Conservation (phyloP, 2,888 invertebrate genomes). For the Dryocosmus kuriphilus region DNA sequence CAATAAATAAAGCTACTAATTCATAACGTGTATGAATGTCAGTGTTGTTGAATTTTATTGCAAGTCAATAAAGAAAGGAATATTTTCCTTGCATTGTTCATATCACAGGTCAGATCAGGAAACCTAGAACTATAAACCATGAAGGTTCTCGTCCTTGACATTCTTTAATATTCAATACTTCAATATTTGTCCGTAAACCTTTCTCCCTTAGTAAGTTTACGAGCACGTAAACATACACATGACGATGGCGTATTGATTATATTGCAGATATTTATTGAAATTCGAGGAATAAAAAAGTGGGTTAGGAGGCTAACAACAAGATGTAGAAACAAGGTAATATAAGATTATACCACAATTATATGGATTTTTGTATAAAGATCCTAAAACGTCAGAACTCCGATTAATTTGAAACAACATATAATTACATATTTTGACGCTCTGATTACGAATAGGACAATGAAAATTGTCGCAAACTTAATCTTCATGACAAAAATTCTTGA, state of each 20-base stretch:
- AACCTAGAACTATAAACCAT: not conserved
- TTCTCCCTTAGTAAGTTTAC: slow-evolving; percentile 14
- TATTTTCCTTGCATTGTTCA: not conserved
- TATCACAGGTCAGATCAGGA: slow-evolving; percentile 6
- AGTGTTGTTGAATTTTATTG: not conserved
- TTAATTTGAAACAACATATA: too few relatives aligned
- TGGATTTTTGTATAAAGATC: slow-evolving; percentile 6
- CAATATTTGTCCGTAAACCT: slow-evolving; percentile 23
- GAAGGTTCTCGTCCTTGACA: slow-evolving; percentile 7
- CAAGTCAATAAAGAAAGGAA: not conserved
- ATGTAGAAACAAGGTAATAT: not conserved
- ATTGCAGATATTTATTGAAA: slow-evolving; percentile 1
- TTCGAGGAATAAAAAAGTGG: slow-evolving; percentile 18
- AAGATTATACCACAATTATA: not conserved
- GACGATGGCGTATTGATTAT: slow-evolving; percentile 8
- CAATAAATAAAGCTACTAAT: not conserved
- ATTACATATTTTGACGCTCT: too few relatives aligned
- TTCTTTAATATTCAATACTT: slow-evolving; percentile 22
- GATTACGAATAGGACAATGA: too few relatives aligned
- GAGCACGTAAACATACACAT: slow-evolving; percentile 1
- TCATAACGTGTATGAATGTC: not conserved
- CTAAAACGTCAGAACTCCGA: too few relatives aligned
- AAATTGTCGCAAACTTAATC: too few relatives aligned
- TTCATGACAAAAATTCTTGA: too few relatives aligned
- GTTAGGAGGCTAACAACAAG: slow-evolving; percentile 22